A percentile compares a stretch with the other conserved stretches of the same genome.
Evolutionary conservation across 2,113 vertebrate species (phyloP).

Genomic region (Neopipo cinnamomea): DNA sequence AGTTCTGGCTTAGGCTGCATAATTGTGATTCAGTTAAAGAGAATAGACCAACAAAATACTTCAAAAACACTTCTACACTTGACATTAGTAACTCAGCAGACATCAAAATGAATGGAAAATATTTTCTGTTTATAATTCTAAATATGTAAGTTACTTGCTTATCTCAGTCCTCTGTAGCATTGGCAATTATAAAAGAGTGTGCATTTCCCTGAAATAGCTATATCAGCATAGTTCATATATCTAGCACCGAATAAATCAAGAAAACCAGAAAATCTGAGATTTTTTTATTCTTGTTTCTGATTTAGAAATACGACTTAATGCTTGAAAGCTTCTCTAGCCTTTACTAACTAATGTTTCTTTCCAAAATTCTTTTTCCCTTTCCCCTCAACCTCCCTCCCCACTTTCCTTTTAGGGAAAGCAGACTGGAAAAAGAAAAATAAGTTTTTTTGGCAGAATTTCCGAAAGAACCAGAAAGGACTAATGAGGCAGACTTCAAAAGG

Average conservation of each 20-base stretch:
- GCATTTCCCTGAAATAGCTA: constrained; percentile 36
- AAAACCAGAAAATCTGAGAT: background rate
- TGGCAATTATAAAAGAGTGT: constrained; percentile 13
- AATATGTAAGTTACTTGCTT: constrained; percentile 7
- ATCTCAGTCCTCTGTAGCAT: background rate
- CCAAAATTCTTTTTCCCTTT: constrained; percentile 27
- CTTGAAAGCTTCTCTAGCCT: background rate
- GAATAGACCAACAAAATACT: background rate
- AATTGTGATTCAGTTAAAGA: background rate
- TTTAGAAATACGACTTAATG: background rate
- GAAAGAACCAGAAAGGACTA: constrained; percentile 91
- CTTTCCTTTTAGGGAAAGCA: constrained; percentile 83
- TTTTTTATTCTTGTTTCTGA: background rate
- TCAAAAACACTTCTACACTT: constrained; percentile 11
- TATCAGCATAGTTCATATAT: background rate
- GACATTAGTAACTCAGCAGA: background rate
- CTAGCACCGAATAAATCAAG: background rate
- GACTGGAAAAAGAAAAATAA: constrained; percentile 98
- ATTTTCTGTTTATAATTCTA: background rate
- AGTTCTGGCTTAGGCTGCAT: background rate
- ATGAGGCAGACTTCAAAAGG: constrained; percentile 94
- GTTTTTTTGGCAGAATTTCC: constrained; percentile 97
- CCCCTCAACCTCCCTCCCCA: background rate
- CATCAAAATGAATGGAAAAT: constrained; percentile 10
- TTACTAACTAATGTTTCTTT: constrained; percentile 51